Evolutionary conservation across 2,888 invertebrate genomes (phyloP), one percentile per base, ranked within the genome.

Genomic region (Phorcus lineatus): DNA sequence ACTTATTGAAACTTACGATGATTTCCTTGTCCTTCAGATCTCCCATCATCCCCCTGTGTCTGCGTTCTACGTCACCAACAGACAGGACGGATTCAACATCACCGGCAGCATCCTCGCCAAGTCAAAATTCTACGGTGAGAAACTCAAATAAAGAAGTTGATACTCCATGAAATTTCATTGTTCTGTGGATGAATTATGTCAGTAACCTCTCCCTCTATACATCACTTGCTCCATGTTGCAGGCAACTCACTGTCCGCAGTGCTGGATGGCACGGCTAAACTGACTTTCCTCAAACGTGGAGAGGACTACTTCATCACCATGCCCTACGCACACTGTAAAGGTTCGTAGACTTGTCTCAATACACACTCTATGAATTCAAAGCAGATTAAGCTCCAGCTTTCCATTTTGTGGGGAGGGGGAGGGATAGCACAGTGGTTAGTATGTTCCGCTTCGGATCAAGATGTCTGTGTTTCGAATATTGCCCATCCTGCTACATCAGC

Each of bases 41-140:
- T 98, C 98, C 0, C 98, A 98, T 93, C 98, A 98, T 94, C 98
- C 98, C 6, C 98, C 98, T 0, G 95, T 98, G 62, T 97, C 98
- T 2, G 97, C 97, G 0, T 97, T 98, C 93, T 97, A 97, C 93
- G 96, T 98, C 36, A 97, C 97, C 9, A 98, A 98, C 92, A 95
- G 98, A 70, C 96, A 97, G 93, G 98, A 97, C 90, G 98, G 98
- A 0, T 98, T 96, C 93, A 96, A 96, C 85, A 96, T 98, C 89
- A 96, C 96, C 89, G 97, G 97, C 80, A 97, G 97, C 88, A 96
- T 98, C 88, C 94, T 98, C 86, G 97, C 98, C 28, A 96, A 97
- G 91, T 98, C 98, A 77, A 98, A 98, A 93, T 98, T 98, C 93
- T 98, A 98, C 92, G 98, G 97, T 95, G 90, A 92, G 94, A 82